Conservation (phyloP, 2,888 invertebrate species). For the Drosophila lacicola region DNA sequence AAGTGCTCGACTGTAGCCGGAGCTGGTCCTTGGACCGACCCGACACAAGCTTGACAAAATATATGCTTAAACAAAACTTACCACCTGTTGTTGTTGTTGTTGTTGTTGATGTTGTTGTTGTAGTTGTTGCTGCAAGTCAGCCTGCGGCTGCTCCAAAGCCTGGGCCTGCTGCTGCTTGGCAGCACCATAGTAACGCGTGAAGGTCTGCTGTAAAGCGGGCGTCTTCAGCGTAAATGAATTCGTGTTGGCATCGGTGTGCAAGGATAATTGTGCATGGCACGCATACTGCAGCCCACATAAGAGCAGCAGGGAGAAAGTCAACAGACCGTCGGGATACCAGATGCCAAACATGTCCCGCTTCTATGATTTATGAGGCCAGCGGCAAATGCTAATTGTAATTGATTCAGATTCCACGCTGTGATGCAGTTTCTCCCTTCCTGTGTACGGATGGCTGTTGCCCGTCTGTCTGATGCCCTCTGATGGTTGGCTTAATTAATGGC, state of each 20-base stretch:
- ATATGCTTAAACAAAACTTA: conserved; percentile 38
- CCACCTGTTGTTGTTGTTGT: conserved; percentile 44
- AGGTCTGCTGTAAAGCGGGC: conserved; percentile 83
- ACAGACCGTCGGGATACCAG: conserved; percentile 15
- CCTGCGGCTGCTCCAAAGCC: conserved; percentile 3
- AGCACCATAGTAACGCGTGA: conserved; percentile 83
- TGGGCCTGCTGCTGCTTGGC: conserved; percentile 31
- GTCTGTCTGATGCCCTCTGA: background rate
- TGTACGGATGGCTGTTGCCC: background rate
- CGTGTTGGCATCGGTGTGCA: conserved; percentile 82
- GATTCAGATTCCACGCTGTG: conserved; percentile 33
- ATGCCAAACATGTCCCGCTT: conserved; percentile 36
- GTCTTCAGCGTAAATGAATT: conserved; percentile 84
- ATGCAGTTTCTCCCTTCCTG: conserved; percentile 1
- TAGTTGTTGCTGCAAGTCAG: conserved; percentile 23
- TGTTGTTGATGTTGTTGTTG: conserved; percentile 33
- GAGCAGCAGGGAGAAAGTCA: conserved; percentile 37
- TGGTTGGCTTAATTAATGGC: conserved; percentile 38
- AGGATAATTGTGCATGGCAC: conserved; percentile 81
- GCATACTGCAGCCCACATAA: conserved; percentile 52
- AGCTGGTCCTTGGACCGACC: background rate
- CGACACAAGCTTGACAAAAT: conserved; percentile 11
- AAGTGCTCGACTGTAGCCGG: background rate
- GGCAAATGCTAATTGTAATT: conserved; percentile 47
- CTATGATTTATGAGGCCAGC: conserved; percentile 28